Base-by-base conservation (phyloP, 2,888 invertebrate species). In the Ecliptopera silaceata region DNA sequence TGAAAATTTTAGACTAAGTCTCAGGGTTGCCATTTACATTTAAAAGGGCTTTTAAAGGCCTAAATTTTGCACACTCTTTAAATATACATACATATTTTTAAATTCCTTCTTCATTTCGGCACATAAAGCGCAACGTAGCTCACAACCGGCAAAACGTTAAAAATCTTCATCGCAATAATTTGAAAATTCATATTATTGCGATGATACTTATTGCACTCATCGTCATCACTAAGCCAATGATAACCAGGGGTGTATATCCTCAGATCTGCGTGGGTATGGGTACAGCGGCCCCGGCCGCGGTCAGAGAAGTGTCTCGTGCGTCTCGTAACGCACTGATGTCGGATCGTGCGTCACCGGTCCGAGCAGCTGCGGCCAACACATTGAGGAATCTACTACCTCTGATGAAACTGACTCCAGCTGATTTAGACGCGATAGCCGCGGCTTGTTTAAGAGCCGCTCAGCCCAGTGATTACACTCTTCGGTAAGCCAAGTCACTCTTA, bases 261-360 rank as follows among this genome's bases (percentile, higher is more conserved):
- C 22, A 95, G 95, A 95, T 96, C 52, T 97, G 96, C 77, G 95
- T 96, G 54, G 99, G 99, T 18, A 97, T 99, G 95, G 99, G 99
- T 44, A 95, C 95, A 22, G 99, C 98, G 4, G 97, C 98, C 15
- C 94, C 87, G 0, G 79, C 76, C 0, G 95, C 69, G 93, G 95
- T 90, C 93, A 96, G 71, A 94, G 98, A 98, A 72, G 96, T 98
- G 68, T 98, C 97, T 72, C 97, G 98, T 80, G 97, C 97, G 8
- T 96, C 97, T 3, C 94, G 96, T 67, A 66, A 79, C 1, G 95
- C 96, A 69, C 95, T 97, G 64, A 92, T 98, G 60, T 95, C 97
- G 13, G 99, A 99, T 84, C 93, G 99, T 47, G 97, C 97, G 1
- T 95, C 97, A 94, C 94, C 96, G 13, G 99, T 99, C 15, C 93